Evolutionary conservation across 2,113 vertebrate species (phyloP), one percentile per base, ranked within the genome.

Genomic region (Amphiprion ocellaris): DNA sequence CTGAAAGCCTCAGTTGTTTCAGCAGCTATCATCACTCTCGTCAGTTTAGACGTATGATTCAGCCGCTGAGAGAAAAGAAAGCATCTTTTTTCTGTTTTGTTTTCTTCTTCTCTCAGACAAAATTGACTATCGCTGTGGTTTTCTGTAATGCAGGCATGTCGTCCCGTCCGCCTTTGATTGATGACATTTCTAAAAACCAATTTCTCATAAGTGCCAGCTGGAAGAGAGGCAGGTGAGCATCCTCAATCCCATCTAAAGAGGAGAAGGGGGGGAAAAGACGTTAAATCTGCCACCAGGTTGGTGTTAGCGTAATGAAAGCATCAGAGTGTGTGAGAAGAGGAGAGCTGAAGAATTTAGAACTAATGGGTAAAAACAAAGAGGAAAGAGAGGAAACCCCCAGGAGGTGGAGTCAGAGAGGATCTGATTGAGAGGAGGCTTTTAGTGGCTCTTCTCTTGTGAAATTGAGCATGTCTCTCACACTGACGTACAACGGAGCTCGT

Each of bases 271-370:
- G 7, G 7, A 37, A 37, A 70, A 75, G 77, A 81, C 23, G 33
- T 74, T 69, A 67, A 84, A 75, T 24, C 82, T 80, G 61, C 69
- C 81, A 78, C 83, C 70, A 19, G 76, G 80, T 81, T 73, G 24
- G 46, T 72, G 80, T 89, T 88, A 63, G 90, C 72, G 86, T 92
- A 92, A 91, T 90, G 89, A 88, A 90, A 87, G 84, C 87, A 79
- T 70, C 63, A 0, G 83, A 55, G 87, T 74, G 82, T 74, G 82
- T 88, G 88, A 86, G 77, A 71, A 71, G 62, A 60, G 66, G 55
- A 62, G 70, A 65, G 84, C 80, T 79, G 77, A 91, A 90, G 81
- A 74, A 87, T 89, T 91, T 84, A 50, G 68, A 89, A 87, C 83
- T 89, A 92, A 85, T 82, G 74, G 69, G 69, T 77, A 58, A 55